Percentiles rank a stretch among this genome's conserved stretches.
Evolutionary conservation across 2,888 invertebrate genomes (phyloP).

Genomic region (Cantharis lateralis): DNA sequence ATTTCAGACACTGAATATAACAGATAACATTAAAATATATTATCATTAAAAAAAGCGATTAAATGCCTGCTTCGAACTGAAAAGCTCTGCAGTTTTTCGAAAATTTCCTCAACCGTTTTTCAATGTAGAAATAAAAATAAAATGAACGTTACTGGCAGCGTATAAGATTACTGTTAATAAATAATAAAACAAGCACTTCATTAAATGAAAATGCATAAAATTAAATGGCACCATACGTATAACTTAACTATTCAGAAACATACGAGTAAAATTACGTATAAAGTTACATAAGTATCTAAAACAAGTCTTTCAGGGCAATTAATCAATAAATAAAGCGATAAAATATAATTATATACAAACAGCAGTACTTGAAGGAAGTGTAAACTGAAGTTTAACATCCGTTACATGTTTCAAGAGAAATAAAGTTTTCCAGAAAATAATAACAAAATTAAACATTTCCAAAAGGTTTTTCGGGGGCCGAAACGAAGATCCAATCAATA

Average conservation of each 20-base stretch:
- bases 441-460: too few relatives aligned
- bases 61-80: background rate
- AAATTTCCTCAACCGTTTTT: background rate
- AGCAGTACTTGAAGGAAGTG: slow-evolving; percentile 17
- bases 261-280: background rate
- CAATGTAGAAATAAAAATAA: background rate
- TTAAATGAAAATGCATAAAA: background rate
- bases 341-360: slow-evolving; percentile 18
- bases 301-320: slow-evolving; percentile 15
- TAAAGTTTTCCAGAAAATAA: background rate
- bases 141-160: background rate
- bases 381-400: slow-evolving; percentile 19
- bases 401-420: slow-evolving; percentile 8
- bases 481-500: background rate
- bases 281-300: background rate
- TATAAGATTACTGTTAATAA: background rate
- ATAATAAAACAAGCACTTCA: background rate
- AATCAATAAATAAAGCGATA: slow-evolving; percentile 25
- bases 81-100: background rate
- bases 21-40: too few relatives aligned
- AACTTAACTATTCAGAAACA: background rate
- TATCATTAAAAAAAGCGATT: too few relatives aligned
- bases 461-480: background rate
- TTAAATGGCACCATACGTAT: background rate
- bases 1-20: too few relatives aligned